phyloP scores from a whole-genome alignment of 2,888 invertebrate species.

The Autographa gamma region DNA sequence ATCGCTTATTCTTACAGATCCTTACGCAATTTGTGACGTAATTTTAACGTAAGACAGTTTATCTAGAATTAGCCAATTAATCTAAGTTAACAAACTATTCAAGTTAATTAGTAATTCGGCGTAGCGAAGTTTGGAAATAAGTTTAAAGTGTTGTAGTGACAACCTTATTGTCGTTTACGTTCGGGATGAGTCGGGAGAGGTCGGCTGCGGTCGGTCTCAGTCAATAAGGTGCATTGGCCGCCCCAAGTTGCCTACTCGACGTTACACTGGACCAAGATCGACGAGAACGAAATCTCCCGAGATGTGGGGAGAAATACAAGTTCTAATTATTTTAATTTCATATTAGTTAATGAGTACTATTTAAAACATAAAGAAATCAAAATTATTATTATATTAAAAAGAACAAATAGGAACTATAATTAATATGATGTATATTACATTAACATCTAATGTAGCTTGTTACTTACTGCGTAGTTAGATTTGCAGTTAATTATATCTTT shows the following conservation, averaged over 20 bases:
- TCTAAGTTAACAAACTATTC: slow-evolving; percentile 65
- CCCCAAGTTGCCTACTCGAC: slow-evolving; percentile 81
- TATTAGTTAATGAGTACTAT: too few species aligned
- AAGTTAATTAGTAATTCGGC: slow-evolving; percentile 68
- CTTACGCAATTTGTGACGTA: slow-evolving; percentile 21
- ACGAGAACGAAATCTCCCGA: slow-evolving; percentile 52
- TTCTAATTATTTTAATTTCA: slow-evolving; percentile 16
- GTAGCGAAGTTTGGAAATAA: slow-evolving; percentile 72
- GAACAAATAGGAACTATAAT: too few species aligned
- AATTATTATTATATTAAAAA: too few species aligned
- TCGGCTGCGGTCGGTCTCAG: slow-evolving; percentile 78
- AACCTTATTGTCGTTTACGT: slow-evolving; percentile 70
- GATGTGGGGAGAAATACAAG: slow-evolving; percentile 41
- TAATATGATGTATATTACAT: too few species aligned
- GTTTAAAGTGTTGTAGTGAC: slow-evolving; percentile 74
- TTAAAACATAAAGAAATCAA: too few species aligned
- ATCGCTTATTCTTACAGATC: not conserved
- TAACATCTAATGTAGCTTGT: too few species aligned
- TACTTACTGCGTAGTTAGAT: too few species aligned
- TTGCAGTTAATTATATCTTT: too few species aligned
- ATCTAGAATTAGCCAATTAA: slow-evolving; percentile 61
- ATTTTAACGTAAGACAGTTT: slow-evolving; percentile 46
- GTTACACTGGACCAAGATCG: slow-evolving; percentile 67
- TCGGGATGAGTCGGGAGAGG: slow-evolving; percentile 71
- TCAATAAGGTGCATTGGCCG: slow-evolving; percentile 86